phyloP scores from a whole-genome alignment of 1,140 invertebrate species.

The Heliconius eleuchia region DNA sequence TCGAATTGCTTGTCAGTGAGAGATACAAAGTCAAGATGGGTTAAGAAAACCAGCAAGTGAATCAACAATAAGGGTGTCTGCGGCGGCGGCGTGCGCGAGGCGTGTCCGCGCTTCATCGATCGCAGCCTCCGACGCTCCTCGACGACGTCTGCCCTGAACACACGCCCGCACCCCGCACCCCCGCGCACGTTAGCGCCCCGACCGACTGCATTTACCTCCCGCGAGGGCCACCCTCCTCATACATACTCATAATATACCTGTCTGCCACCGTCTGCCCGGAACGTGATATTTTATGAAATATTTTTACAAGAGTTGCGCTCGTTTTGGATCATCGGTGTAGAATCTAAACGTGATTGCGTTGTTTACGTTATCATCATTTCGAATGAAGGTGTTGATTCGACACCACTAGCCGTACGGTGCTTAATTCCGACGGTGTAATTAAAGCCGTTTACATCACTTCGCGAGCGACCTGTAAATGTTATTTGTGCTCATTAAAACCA shows the following conservation, averaged over 20 bases:
- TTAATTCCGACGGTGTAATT: conserved; percentile 60
- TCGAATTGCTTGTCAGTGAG: conserved; percentile 18
- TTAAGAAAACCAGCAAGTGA: conserved; percentile 46
- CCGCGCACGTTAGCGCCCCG: conserved; percentile 74
- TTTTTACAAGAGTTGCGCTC: conserved; percentile 34
- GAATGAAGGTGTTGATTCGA: conserved; percentile 63
- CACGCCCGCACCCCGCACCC: conserved; percentile 44
- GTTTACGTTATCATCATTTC: conserved; percentile 41
- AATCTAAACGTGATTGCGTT: conserved; percentile 11
- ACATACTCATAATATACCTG: conserved; percentile 55
- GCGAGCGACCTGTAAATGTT: conserved; percentile 72
- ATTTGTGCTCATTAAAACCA: conserved; percentile 70
- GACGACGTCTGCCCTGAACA: conserved; percentile 71
- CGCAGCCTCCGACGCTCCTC: conserved; percentile 77
- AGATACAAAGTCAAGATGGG: conserved; percentile 18
- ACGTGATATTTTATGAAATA: conserved; percentile 32
- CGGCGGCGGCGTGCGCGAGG: conserved; percentile 70
- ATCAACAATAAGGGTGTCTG: conserved; percentile 65
- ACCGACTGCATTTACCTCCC: conserved; percentile 79
- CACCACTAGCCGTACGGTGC: conserved; percentile 45
- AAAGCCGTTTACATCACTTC: conserved; percentile 70
- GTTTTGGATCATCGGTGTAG: conserved; percentile 34
- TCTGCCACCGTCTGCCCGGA: conserved; percentile 55
- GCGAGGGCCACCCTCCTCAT: conserved; percentile 52
- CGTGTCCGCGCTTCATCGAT: conserved; percentile 80